Conservation (phyloP, 1,140 invertebrate genomes). For the Rhizoglyphus robini region DNA sequence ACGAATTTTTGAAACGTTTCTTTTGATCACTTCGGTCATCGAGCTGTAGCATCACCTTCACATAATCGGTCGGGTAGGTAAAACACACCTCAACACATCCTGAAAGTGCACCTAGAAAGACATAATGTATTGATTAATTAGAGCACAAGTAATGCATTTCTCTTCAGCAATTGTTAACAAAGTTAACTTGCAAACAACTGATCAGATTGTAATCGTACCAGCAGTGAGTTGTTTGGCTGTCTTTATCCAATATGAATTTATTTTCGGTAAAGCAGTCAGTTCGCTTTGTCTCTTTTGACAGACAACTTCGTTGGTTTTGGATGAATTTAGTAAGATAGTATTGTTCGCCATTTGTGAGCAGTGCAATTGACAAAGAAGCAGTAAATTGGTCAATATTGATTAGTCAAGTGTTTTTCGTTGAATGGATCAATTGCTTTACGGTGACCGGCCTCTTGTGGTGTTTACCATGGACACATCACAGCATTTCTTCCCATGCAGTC, state of each 20-base stretch:
- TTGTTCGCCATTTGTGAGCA: not conserved
- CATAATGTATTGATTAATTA: not conserved
- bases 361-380: no score
- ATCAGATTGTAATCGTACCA: not conserved
- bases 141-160: not conserved
- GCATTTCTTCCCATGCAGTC: no score
- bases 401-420: no score
- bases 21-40: slow-evolving; percentile 65
- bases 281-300: not conserved
- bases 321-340: not conserved
- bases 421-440: no score
- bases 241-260: not conserved
- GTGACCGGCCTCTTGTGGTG: no score
- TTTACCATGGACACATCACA: no score
- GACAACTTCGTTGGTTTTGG: not conserved
- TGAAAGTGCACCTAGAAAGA: not conserved
- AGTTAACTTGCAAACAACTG: no score
- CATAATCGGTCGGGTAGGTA: slow-evolving; percentile 66
- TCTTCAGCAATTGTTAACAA: not conserved
- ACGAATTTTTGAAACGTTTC: slow-evolving; percentile 68
- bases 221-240: slow-evolving; percentile 1
- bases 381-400: no score
- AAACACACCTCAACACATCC: slow-evolving; percentile 5
- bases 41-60: slow-evolving; percentile 3
- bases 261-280: not conserved